Percentiles rank a stretch among this genome's conserved stretches.
phyloP scores from a whole-genome alignment of 92 coral and sea anemone species.

The Phenganax stokvisi region DNA sequence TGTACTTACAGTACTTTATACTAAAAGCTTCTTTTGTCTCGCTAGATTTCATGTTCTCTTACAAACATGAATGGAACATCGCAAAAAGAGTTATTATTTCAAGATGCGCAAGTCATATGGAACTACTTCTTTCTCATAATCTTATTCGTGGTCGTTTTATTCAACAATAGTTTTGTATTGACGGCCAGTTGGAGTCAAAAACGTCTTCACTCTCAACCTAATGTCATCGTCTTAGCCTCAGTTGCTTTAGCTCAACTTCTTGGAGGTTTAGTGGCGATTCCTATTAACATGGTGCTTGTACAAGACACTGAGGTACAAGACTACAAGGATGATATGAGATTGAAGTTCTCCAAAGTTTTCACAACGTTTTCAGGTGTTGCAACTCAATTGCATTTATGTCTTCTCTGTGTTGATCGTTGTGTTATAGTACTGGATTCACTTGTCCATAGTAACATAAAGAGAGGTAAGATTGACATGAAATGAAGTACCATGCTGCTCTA shows the following conservation, averaged over 20 bases:
- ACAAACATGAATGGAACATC: slow-evolving; percentile 7
- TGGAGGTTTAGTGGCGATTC: slow-evolving; percentile 25
- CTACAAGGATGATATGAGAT: neutral
- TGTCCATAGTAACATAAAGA: slow-evolving; percentile 2
- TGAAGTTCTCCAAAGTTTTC: slow-evolving; percentile 9
- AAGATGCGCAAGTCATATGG: slow-evolving; percentile 21
- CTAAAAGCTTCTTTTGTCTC: neutral
- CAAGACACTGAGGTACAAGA: slow-evolving; percentile 20
- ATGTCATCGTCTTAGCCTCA: slow-evolving; percentile 10
- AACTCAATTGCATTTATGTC: slow-evolving; percentile 10
- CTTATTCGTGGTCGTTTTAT: slow-evolving; percentile 4
- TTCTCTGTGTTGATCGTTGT: slow-evolving; percentile 21
- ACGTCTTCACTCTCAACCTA: slow-evolving; percentile 25
- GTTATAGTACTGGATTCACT: neutral
- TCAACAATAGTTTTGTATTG: slow-evolving; percentile 28
- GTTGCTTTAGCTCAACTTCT: slow-evolving; percentile 29
- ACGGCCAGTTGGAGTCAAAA: slow-evolving; percentile 21
- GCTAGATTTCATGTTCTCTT: too few relatives aligned
- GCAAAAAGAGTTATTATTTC: neutral
- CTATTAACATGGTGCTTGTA: slow-evolving; percentile 16
- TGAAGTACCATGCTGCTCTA: too few relatives aligned
- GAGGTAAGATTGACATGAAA: slow-evolving; percentile 1
- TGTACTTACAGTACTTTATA: neutral
- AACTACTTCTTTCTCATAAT: slow-evolving; percentile 20
- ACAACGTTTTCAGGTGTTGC: slow-evolving; percentile 22